Percentiles rank a stretch among this genome's conserved stretches.
phyloP scores from a whole-genome alignment of 2,797 vertebrate species.

The Diplodus sargus region DNA sequence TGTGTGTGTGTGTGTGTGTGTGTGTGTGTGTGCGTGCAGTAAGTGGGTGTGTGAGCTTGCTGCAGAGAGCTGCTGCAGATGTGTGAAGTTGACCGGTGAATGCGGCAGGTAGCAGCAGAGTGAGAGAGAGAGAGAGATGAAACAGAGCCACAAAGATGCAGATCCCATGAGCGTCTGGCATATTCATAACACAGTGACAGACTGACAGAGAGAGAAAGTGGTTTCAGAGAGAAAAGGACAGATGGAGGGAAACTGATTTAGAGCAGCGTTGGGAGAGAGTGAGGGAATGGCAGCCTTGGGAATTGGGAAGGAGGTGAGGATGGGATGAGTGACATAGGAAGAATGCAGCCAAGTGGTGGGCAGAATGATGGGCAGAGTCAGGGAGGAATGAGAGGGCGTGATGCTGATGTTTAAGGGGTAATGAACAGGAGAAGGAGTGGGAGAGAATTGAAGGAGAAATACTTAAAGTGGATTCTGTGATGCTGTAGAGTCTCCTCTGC shows the following conservation, averaged over 20 bases:
- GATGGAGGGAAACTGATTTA: slow-evolving; percentile 64
- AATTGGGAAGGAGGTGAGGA: slow-evolving; percentile 55
- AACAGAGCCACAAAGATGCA: slow-evolving; percentile 47
- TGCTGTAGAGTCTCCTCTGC: slow-evolving; percentile 18
- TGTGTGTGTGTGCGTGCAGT: slow-evolving; percentile 18
- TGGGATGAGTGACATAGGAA: slow-evolving; percentile 52
- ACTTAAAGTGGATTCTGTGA: slow-evolving; percentile 2
- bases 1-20: slow-evolving; percentile 9
- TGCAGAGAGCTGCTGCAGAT: slow-evolving; percentile 81
- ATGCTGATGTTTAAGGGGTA: slow-evolving; percentile 34
- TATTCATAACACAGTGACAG: slow-evolving; percentile 62
- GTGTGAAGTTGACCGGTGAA: slow-evolving; percentile 84
- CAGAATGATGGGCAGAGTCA: slow-evolving; percentile 35
- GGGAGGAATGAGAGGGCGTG: slow-evolving; percentile 22
- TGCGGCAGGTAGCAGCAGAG: slow-evolving; percentile 83
- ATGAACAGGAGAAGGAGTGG: not conserved
- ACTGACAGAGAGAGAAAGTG: slow-evolving; percentile 53
- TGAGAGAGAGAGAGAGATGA: slow-evolving; percentile 38
- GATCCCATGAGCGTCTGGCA: slow-evolving; percentile 61
- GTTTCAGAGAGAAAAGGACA: slow-evolving; percentile 53
- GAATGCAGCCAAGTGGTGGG: slow-evolving; percentile 54
- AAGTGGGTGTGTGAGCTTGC: slow-evolving; percentile 76
- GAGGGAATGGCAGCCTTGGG: slow-evolving; percentile 40
- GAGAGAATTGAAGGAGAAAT: slow-evolving; percentile 3
- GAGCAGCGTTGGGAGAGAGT: slow-evolving; percentile 41